Conservation (phyloP, 2,888 invertebrate species). For the Cenopis cana region DNA sequence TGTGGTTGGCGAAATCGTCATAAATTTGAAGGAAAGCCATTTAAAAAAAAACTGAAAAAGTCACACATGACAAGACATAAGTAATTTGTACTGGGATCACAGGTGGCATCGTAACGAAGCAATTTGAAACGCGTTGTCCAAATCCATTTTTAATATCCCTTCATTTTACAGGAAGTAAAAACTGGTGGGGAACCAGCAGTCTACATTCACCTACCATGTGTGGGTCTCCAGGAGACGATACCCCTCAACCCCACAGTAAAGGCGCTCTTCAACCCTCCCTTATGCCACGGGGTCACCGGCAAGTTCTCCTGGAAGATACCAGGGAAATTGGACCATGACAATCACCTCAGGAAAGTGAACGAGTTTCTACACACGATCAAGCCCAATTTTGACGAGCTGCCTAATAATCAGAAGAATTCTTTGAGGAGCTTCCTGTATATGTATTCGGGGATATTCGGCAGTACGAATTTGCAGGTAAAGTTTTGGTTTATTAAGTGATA, state of each 20-base stretch:
- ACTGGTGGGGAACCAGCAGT: conserved; percentile 61
- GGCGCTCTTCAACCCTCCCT: conserved; percentile 66
- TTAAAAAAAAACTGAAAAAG: no score
- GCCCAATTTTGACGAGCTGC: conserved; percentile 65
- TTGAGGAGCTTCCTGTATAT: conserved; percentile 73
- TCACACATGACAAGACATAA: no score
- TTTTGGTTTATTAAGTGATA: neutral
- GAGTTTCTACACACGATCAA: conserved; percentile 69
- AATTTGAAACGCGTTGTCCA: neutral
- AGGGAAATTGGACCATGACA: conserved; percentile 75
- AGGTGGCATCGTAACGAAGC: no score
- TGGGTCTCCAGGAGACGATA: conserved; percentile 69
- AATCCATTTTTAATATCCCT: neutral
- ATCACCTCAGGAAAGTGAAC: conserved; percentile 72
- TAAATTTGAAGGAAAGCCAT: no score
- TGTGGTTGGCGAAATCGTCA: no score
- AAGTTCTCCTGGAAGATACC: conserved; percentile 75
- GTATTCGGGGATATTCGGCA: conserved; percentile 73
- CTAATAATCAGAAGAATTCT: conserved; percentile 73
- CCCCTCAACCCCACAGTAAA: conserved; percentile 65
- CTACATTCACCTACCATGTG: conserved; percentile 71
- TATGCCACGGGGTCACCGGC: conserved; percentile 67
- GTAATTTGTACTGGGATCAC: no score
- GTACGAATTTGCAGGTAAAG: conserved; percentile 56
- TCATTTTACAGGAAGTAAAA: conserved; percentile 65